Conservation (phyloP, 2,888 invertebrate genomes). For the Aspidapion aeneum region DNA sequence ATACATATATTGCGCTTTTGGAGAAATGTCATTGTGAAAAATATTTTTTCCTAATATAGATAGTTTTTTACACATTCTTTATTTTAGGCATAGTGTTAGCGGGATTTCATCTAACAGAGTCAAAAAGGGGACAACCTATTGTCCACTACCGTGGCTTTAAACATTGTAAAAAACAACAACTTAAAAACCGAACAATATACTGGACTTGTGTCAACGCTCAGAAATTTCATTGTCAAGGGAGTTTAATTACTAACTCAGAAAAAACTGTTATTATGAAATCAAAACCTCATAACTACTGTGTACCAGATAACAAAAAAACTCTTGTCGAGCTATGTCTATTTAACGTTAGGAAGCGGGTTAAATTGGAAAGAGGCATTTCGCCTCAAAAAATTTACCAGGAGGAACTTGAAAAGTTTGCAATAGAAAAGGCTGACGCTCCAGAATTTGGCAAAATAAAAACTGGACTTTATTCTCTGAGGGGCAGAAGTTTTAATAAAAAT, state of each 20-base stretch:
- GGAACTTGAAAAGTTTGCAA: neutral
- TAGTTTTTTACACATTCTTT: too few species aligned
- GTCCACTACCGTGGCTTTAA: neutral
- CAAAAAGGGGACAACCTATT: neutral
- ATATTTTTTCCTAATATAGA: too few species aligned
- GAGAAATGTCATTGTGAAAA: too few species aligned
- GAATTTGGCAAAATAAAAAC: neutral
- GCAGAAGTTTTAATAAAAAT: neutral
- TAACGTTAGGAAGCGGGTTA: neutral
- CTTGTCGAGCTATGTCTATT: neutral
- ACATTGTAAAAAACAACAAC: neutral
- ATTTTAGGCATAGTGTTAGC: neutral
- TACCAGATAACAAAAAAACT: neutral
- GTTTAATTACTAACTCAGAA: neutral
- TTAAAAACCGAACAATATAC: neutral
- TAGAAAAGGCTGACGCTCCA: neutral
- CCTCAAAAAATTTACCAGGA: neutral
- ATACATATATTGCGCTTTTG: too few species aligned
- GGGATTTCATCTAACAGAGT: neutral
- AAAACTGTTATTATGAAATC: neutral
- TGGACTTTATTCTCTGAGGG: neutral
- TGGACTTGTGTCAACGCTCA: neutral
- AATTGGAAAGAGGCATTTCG: neutral
- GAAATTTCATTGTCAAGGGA: neutral
- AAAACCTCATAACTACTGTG: neutral